Base-by-base conservation (phyloP, 2,888 invertebrate genomes). In the Machimus rusticus region DNA sequence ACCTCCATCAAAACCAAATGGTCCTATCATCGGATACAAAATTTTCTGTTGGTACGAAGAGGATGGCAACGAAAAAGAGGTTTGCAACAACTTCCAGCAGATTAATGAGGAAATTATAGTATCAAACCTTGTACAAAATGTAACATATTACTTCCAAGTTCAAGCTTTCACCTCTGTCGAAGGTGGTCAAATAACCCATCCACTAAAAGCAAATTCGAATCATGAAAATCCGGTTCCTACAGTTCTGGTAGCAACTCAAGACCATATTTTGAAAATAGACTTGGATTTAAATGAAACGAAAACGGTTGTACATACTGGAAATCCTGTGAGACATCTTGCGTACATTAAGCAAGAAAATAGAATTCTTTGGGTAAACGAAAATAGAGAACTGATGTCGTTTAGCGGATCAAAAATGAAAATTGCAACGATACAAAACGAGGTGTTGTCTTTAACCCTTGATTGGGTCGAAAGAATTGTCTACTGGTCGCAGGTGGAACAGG, bases 401-500 rank as follows among this genome's bases (percentile, higher is more conserved):
- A 90, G 91, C 0, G 91, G 91, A 0, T 87, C 90, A 0, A 92
- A 93, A 2, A 93, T 93, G 0, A 95, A 95, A 90, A 93, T 96
- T 51, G 92, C 94, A 0, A 93, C 94, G 14, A 91, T 95, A 87
- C 93, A 94, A 46, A 94, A 94, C n/a, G 94, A 94, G 43, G 94
- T 94, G 0, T 92, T 94, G 12, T 95, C 96, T 88, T 92, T 98
- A 37, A 95, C 96, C 1, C 94, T 97, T 0, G 98, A 99, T 92
- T 99, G 98, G 98, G 94, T 98, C 74, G 95, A 96, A 81, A 94
- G 98, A 81, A 95, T 95, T 77, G 93, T 98, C 6, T 98, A 97
- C 91, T 98, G 97, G 95, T 94, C 96, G 0, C 97, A 97, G 92
- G 91, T 94, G 28, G 92, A 93, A 1, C 93, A 93, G 5, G 88